A percentile compares a stretch with the other conserved stretches of the same genome.
Evolutionary conservation across 2,797 vertebrate species (phyloP).

Genomic region (Dendrocincla tyrannina): DNA sequence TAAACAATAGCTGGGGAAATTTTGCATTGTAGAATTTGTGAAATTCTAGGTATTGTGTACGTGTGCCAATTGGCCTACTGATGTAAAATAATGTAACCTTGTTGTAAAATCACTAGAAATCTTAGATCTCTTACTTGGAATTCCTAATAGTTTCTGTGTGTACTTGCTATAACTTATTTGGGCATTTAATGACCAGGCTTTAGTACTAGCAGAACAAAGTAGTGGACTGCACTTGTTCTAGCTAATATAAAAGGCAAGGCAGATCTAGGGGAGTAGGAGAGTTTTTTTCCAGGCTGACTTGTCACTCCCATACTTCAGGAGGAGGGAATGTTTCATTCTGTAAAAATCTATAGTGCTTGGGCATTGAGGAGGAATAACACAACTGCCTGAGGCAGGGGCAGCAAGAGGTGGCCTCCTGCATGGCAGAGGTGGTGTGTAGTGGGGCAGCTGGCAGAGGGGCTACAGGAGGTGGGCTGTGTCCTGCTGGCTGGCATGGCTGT

Average conservation of each 20-base stretch:
- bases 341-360: background rate
- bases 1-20: background rate
- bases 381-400: background rate
- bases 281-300: background rate
- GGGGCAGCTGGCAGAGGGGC: background rate
- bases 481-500: accelerated
- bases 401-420: background rate
- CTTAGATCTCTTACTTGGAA: background rate
- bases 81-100: background rate
- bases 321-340: background rate
- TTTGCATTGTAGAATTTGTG: background rate
- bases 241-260: background rate
- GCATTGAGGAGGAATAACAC: background rate
- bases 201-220: background rate
- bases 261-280: background rate
- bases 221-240: background rate
- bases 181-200: background rate
- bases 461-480: accelerated
- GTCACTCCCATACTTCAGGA: background rate
- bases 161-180: background rate
- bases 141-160: background rate
- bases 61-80: background rate
- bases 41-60: background rate
- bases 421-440: accelerated
- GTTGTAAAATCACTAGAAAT: background rate